These are phyloP conservation scores for Paedocypris sp. DNA, from an alignment of 2,113 vertebrate genomes.

Conservation along the genomic window DNA sequence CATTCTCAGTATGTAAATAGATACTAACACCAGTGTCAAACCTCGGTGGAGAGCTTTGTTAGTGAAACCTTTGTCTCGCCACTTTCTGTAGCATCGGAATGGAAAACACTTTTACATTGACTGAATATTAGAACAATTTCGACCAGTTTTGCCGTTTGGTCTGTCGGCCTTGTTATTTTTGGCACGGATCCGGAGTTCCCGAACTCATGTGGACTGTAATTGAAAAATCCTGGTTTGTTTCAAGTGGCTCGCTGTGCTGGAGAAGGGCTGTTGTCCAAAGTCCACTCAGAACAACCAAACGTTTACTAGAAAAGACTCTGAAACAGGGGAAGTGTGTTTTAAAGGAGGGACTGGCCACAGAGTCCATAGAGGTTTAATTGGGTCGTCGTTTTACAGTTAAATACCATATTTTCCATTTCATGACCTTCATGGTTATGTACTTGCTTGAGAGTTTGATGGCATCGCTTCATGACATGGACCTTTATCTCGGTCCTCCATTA, in stretches of 20 bases:
- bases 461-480: not conserved
- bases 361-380: conserved; percentile 24
- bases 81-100: conserved; percentile 48
- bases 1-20: conserved; percentile 96
- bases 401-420: conserved; percentile 40
- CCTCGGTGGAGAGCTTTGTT: conserved; percentile 75
- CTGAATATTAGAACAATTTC: not conserved
- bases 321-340: conserved; percentile 26
- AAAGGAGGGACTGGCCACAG: conserved; percentile 33
- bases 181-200: not conserved
- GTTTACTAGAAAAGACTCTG: conserved; percentile 11
- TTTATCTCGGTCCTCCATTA: not conserved
- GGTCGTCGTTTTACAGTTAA: conserved; percentile 38
- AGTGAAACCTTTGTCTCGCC: conserved; percentile 61
- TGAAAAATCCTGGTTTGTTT: not conserved
- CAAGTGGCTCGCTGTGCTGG: not conserved
- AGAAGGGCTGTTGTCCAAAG: not conserved
- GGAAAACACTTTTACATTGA: conserved; percentile 11
- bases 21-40: conserved; percentile 75
- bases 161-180: not conserved
- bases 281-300: not conserved
- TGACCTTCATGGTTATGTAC: conserved; percentile 18
- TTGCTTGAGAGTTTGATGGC: not conserved
- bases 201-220: not conserved
- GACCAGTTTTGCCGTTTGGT: not conserved